A percentile compares a stretch with the other conserved stretches of the same genome.
Conservation (phyloP, 2,888 invertebrate species). For the Cacoxenus indagator region DNA sequence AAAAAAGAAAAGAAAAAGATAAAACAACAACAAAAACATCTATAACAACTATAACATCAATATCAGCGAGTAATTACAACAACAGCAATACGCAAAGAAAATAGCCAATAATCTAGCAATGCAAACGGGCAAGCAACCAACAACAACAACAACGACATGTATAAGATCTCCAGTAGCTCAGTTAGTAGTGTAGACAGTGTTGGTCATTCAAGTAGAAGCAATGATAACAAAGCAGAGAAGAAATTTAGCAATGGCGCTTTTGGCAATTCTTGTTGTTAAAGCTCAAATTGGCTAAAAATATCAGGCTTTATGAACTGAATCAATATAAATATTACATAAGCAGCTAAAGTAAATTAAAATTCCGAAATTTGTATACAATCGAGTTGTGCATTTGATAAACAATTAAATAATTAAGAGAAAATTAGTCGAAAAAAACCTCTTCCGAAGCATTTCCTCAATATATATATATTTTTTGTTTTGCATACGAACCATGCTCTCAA, state of each 20-base stretch:
- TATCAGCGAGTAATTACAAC: neutral
- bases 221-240: neutral
- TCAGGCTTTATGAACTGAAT: too few species aligned
- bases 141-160: constrained; percentile 5
- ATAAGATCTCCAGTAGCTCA: neutral
- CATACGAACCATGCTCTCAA: too few species aligned
- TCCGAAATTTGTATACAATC: too few species aligned
- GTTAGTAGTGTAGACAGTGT: neutral
- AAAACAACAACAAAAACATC: neutral
- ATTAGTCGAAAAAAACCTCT: too few species aligned
- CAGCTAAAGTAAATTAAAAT: too few species aligned
- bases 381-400: too few species aligned
- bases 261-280: too few species aligned
- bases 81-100: neutral
- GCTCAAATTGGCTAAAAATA: too few species aligned
- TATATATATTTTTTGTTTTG: too few species aligned
- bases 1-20: constrained; percentile 39
- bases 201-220: neutral
- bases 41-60: neutral
- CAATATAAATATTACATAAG: too few species aligned
- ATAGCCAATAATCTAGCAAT: neutral
- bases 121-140: neutral
- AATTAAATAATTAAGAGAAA: too few species aligned
- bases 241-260: neutral
- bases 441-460: too few species aligned